Base-by-base conservation (phyloP, 2,888 invertebrate species). In the Quadroppia sp. region DNA sequence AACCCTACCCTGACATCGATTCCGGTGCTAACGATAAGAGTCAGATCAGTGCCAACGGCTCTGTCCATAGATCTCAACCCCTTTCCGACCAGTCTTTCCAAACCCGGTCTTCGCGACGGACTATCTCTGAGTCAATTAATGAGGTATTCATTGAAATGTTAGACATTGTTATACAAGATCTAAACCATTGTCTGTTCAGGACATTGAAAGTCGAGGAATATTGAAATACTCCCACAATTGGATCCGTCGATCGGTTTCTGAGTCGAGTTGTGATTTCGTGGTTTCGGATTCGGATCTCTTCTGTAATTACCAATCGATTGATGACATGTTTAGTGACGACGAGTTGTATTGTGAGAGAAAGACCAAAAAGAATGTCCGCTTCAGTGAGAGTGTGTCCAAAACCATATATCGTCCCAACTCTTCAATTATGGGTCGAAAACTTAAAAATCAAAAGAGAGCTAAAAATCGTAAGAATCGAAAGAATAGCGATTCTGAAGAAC, bases 321-420 rank as follows among this genome's bases (percentile, higher is more conserved):
- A 71, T n/a, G 71, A 71, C 23, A 23, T 67, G 11, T 50, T 28
- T 30, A 48, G 71, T 71, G 53, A 53, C 36, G 36, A 9, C 28
- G 71, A 71, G 28, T 32, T 50, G 1, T 20, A 17, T 40, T 40
- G 15, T 1, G 71, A 71, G 11, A 48, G 50, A 25, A 75, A 75
- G 59, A 70, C 72, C 32, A 75, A 73, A 71, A 75, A 75, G 67
- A 69, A 59, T 71, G 75, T 75, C 36, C 61, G 67, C 17, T 75
- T 75, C 50, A 72, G 40, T 28, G 61, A 72, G 3, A 50, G 53
- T 17, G 64, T 72, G 36, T 56, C 75, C 6, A 71, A 71, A 42
- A 61, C 72, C n/a, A 50, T 72, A 23, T 75, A 72, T 59, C 53
- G 69, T 0, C 64, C 69, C 13, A 72, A 72, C 30, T 75, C 75